Conservation (phyloP, 1,140 invertebrate species). For the Branchinecta lynchi region DNA sequence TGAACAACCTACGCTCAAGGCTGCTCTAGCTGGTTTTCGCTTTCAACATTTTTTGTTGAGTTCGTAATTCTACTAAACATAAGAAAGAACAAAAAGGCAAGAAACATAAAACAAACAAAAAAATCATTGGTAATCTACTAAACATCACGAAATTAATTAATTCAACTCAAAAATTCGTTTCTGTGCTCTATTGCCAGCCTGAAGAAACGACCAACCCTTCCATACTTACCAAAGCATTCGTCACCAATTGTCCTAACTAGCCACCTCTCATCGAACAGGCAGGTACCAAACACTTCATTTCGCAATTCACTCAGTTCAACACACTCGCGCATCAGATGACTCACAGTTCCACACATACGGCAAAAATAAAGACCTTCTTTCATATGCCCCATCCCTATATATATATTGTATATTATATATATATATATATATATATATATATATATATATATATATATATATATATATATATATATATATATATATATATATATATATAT, state of each 20-base stretch:
- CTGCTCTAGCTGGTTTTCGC: background rate
- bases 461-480: too few species aligned
- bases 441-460: too few species aligned
- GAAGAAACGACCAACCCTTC: too few species aligned
- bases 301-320: background rate
- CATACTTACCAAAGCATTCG: background rate
- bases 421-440: too few species aligned
- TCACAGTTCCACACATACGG: constrained; percentile 5
- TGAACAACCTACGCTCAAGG: too few species aligned
- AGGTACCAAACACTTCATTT: background rate
- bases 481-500: too few species aligned
- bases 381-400: constrained; percentile 8
- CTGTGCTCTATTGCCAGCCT: too few species aligned
- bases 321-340: background rate
- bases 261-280: too few species aligned
- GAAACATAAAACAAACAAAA: too few species aligned
- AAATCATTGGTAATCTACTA: too few species aligned
- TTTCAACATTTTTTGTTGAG: background rate
- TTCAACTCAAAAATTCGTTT: constrained; percentile 2
- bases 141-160: background rate
- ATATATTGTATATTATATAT: too few species aligned
- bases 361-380: constrained; percentile 5
- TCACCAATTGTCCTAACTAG: too few species aligned
- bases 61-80: background rate
- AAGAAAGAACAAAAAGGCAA: constrained; percentile 3